These are phyloP conservation scores for Tipula unca DNA, from an alignment of 2,888 invertebrate species.

Conservation along the genomic window DNA sequence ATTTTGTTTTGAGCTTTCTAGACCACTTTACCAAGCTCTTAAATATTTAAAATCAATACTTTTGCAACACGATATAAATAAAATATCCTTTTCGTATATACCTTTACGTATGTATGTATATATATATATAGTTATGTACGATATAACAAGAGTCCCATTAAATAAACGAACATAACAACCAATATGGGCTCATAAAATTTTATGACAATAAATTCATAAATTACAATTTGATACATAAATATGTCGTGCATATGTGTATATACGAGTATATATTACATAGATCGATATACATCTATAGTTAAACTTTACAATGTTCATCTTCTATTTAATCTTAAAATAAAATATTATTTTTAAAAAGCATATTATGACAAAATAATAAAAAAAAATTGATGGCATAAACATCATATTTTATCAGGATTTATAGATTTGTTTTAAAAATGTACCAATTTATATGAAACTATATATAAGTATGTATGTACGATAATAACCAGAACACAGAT, in stretches of 20 bases:
- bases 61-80: too few relatives aligned
- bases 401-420: neutral
- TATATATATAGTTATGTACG: too few relatives aligned
- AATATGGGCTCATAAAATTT: neutral
- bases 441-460: neutral
- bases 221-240: neutral
- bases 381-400: neutral
- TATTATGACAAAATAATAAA: neutral
- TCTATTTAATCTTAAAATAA: neutral
- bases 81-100: too few relatives aligned
- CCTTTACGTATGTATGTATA: too few relatives aligned
- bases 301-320: neutral
- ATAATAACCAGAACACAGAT: neutral
- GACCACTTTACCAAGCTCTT: too few relatives aligned
- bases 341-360: neutral
- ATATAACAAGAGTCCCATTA: neutral
- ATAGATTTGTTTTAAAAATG: neutral
- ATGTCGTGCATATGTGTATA: neutral
- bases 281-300: neutral
- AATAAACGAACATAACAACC: neutral
- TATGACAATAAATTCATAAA: neutral
- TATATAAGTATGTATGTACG: neutral
- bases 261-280: neutral
- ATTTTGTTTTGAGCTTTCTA: too few relatives aligned
- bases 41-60: too few relatives aligned